Evolutionary conservation across 2,888 invertebrate species (phyloP), one percentile per base, ranked within the genome.

Genomic region (Therioaphis trifolii): DNA sequence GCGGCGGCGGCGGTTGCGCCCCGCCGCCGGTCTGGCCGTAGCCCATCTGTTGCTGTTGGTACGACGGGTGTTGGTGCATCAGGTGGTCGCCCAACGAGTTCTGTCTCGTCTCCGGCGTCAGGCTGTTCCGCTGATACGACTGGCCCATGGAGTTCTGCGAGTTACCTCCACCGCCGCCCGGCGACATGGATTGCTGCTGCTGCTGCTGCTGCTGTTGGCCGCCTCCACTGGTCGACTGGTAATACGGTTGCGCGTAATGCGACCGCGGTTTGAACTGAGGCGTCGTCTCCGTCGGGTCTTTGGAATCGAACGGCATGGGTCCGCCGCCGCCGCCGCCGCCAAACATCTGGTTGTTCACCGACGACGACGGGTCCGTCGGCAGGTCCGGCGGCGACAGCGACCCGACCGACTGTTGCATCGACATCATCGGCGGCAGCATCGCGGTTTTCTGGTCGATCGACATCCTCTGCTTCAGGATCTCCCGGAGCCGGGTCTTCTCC

Each of bases 21-120:
- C 27, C n/a, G 11, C 12, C 61, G 11, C 9, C 58, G 2, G 27
- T 43, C n/a, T 21, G 24, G 18, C 14, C 40, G 29, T 76, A 76
- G 24, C 66, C 49, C 35, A n/a, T 14, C 40, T 68, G 87, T 86
- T 90, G 90, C 84, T 90, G 88, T 75, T 87, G 86, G 43, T 86
- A 78, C 88, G 90, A 90, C 86, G 89, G 90, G 87, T 90, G 89
- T 88, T 90, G 89, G 87, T 90, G 89, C 88, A 90, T 89, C 88
- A 89, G 90, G 89, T 90, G 90, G 7, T 11, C 71, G 9, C 12
- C 11, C 63, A 71, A 4, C 0, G 80, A 58, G 5, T 61, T 71
- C 11, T 80, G 58, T 58, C 80, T 46, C 18, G 52, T 27, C 0
- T 82, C 74, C n/a, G 40, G 49, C n/a, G 78, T 55, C 85, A 85